Evolutionary conservation across 2,797 vertebrate genomes (phyloP).

Genomic region (Enteromius radiatus): DNA sequence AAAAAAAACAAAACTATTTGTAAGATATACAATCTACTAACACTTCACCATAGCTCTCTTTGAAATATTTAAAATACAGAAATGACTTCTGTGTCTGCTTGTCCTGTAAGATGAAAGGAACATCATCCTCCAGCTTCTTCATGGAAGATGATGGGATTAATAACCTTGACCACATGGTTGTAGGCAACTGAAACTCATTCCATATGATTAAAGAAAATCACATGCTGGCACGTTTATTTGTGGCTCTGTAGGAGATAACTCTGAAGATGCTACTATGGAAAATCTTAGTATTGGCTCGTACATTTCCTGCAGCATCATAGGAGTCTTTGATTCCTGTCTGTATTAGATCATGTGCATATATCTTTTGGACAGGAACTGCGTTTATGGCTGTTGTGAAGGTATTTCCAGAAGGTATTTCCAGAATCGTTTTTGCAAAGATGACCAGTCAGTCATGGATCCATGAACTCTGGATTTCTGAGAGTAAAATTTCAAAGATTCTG

Average conservation of each 20-base stretch:
- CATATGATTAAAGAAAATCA: constrained; percentile 36
- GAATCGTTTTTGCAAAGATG: constrained; percentile 25
- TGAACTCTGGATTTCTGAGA: constrained; percentile 28
- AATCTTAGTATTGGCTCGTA: constrained; percentile 17
- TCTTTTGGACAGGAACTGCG: constrained; percentile 10
- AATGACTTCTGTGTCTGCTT: neutral
- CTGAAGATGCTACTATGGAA: constrained; percentile 39
- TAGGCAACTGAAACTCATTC: constrained; percentile 24
- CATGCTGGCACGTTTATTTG: neutral
- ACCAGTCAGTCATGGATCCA: constrained; percentile 48
- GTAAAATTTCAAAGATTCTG: constrained; percentile 46
- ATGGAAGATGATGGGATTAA: constrained; percentile 25
- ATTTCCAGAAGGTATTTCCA: constrained; percentile 47
- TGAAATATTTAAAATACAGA: neutral
- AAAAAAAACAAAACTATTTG: too few relatives aligned
- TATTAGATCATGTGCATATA: constrained; percentile 16
- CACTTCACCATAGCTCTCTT: neutral
- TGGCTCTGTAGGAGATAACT: neutral
- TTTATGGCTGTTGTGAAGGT: constrained; percentile 4
- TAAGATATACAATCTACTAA: neutral
- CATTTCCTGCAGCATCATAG: neutral
- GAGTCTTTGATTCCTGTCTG: constrained; percentile 25
- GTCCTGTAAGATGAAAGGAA: constrained; percentile 31
- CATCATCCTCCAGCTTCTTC: neutral
- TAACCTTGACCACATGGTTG: constrained; percentile 18